Evolutionary conservation across 2,888 invertebrate species (phyloP), one percentile per base, ranked within the genome.

Genomic region (Folsomia candida): DNA sequence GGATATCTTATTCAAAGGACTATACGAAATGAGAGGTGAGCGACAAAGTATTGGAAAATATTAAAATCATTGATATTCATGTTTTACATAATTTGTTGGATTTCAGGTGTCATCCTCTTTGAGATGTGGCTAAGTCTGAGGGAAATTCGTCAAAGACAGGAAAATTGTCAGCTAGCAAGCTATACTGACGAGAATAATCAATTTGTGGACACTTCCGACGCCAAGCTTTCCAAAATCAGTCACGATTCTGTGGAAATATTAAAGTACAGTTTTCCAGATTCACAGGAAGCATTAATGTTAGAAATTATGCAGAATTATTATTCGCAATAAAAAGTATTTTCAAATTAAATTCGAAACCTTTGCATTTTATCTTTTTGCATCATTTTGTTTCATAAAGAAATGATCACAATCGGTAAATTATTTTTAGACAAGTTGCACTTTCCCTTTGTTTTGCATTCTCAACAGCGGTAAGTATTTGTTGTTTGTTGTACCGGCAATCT

Each of bases 11-110:
- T 68, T 73, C 25, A 51, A 64, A 24, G 77, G 78, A 67, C 51
- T 75, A 24, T 76, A 74, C 47, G 72, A 71, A 37, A 69, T 68
- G 22, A 63, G 68, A 69, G 78, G 78, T 78, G 73, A n/a, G 59
- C 20, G 14, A 28, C 51, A 20, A 14, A 37, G 37, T 37, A 37
- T 37, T 37, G 37, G 51, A 9, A 22, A 51, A 11, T 22, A 18
- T 22, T 57, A 60, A 58, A 20, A 69, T 20, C 18, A 37, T 0
- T 51, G 29, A 6, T 28, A 51, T 61, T 51, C 22, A 59, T 22
- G 28, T 20, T 51, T 9, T 28, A 27, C 51, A 64, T 69, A 22
- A 51, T 28, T 26, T 51, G 22, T 28, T 25, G 29, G 26, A 65
- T 24, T 57, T 18, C 62, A 78, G 78, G 78, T 20, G 67, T 71